phyloP scores from a whole-genome alignment of 2,113 vertebrate species.

The Nothoprocta perdicaria region DNA sequence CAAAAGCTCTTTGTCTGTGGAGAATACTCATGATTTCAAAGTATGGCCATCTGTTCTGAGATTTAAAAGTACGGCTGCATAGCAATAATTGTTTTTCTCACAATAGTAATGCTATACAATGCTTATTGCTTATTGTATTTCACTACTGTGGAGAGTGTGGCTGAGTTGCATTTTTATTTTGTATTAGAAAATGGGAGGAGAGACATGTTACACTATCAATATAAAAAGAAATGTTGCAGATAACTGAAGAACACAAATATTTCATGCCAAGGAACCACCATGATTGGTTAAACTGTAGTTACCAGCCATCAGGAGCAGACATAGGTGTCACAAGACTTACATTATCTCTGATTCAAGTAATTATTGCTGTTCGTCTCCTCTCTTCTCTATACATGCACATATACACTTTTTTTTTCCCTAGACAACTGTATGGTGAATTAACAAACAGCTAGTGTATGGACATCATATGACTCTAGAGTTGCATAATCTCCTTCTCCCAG shows the following conservation, averaged over 20 bases:
- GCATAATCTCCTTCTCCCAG: conserved; percentile 52
- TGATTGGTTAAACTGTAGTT: not conserved
- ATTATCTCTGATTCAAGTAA: not conserved
- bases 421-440: conserved; percentile 13
- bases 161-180: not conserved
- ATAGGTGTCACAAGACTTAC: not conserved
- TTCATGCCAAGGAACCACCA: not conserved
- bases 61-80: conserved; percentile 26
- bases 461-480: not conserved
- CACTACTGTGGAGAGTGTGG: not conserved
- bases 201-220: not conserved
- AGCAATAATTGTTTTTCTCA: not conserved
- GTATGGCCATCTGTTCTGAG: conserved; percentile 59
- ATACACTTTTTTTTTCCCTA: not conserved
- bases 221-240: not conserved
- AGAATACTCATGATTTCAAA: conserved; percentile 51
- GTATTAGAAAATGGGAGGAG: not conserved
- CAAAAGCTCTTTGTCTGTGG: conserved; percentile 57
- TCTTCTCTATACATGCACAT: not conserved
- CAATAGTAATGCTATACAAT: conserved; percentile 2
- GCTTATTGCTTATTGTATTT: not conserved
- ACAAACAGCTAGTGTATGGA: not conserved
- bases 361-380: not conserved
- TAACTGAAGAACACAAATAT: not conserved
- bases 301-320: not conserved